phyloP scores from a whole-genome alignment of 1,140 invertebrate genomes.

The Ditylenchus dipsaci region DNA sequence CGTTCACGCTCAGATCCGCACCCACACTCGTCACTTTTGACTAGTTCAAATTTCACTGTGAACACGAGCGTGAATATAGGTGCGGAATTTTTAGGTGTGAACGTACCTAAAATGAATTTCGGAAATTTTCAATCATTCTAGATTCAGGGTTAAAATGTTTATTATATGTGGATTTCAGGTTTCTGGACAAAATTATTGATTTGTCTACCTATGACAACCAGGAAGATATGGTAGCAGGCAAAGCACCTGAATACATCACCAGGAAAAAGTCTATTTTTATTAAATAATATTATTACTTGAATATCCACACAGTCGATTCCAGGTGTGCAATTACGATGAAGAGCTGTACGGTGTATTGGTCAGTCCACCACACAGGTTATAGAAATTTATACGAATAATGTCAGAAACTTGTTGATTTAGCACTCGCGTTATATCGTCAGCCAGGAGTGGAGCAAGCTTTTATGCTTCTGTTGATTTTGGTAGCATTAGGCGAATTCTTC shows the following conservation, averaged over 20 bases:
- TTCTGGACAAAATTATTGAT: constrained; percentile 46
- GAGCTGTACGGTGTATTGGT: constrained; percentile 75
- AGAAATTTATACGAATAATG: no score
- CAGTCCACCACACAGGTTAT: constrained; percentile 80
- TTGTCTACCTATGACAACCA: constrained; percentile 51
- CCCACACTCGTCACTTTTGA: no score
- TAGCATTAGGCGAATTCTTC: constrained; percentile 94
- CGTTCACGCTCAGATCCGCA: no score
- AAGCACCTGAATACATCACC: constrained; percentile 54
- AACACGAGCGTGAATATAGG: no score
- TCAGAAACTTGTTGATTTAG: constrained; percentile 52
- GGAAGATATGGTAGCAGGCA: constrained; percentile 48
- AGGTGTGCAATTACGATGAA: constrained; percentile 73
- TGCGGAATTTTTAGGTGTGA: no score
- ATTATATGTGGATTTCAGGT: no score
- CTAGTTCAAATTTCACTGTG: no score
- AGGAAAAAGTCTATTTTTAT: constrained; percentile 56
- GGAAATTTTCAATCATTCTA: no score
- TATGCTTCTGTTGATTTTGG: constrained; percentile 81
- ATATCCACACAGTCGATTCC: no score
- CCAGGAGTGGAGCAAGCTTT: constrained; percentile 92
- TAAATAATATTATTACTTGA: not conserved
- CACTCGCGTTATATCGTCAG: constrained; percentile 72
- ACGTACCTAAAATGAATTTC: no score
- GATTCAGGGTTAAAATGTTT: no score